Conservation (phyloP, 2,888 invertebrate genomes). For the Terebella lapidaria region DNA sequence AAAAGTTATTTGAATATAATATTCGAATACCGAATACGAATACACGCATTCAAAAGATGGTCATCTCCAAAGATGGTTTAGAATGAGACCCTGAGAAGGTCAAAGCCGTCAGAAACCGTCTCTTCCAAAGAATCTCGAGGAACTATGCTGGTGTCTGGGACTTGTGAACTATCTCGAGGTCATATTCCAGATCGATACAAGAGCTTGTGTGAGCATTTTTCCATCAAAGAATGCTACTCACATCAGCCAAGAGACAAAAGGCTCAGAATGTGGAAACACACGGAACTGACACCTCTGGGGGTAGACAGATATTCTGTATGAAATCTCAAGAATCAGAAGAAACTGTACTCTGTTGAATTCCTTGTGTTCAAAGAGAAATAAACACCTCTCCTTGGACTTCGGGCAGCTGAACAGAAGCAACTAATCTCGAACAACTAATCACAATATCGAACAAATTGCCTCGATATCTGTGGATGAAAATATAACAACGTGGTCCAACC, state of each 20-base stretch:
- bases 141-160: constrained; percentile 23
- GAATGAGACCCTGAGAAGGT: not conserved
- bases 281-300: too few species aligned
- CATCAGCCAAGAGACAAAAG: constrained; percentile 3
- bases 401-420: constrained; percentile 7
- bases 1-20: too few species aligned
- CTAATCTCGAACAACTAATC: constrained; percentile 7
- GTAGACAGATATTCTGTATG: too few species aligned
- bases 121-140: constrained; percentile 9
- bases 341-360: constrained; percentile 14
- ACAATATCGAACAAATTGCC: constrained; percentile 7
- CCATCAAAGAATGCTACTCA: constrained; percentile 5
- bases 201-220: constrained; percentile 12
- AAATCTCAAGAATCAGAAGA: too few species aligned
- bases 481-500: constrained; percentile 7
- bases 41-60: constrained; percentile 23
- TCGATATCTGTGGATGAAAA: not conserved
- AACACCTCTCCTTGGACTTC: constrained; percentile 7
- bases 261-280: too few species aligned
- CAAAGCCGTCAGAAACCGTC: not conserved
- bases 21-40: too few species aligned
- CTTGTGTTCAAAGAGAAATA: constrained; percentile 10
- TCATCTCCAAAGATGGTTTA: not conserved
- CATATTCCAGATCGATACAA: too few species aligned
- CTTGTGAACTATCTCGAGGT: constrained; percentile 17